Conservation (phyloP, 1,140 invertebrate genomes). For the Aradophagus sp. region DNA sequence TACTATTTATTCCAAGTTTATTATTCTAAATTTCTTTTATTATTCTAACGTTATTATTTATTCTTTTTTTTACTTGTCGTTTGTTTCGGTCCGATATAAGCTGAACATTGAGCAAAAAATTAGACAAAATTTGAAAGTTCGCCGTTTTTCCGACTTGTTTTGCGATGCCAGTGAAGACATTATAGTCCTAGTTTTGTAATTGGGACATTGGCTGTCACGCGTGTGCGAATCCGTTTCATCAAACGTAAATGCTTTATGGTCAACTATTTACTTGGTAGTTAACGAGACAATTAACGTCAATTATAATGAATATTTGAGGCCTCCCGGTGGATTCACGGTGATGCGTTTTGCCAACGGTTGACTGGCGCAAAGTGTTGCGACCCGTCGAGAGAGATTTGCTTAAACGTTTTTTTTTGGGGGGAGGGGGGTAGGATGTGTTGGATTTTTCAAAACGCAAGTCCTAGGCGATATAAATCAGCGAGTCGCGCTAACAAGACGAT, state of each 20-base stretch:
- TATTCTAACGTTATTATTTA: too few species aligned
- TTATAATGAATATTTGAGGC: slow-evolving; percentile 60
- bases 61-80: too few species aligned
- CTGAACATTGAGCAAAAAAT: too few species aligned
- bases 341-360: slow-evolving; percentile 21
- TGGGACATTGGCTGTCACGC: slow-evolving; percentile 1
- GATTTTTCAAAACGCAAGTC: slow-evolving; percentile 61
- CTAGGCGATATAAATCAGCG: slow-evolving; percentile 48
- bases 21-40: too few species aligned
- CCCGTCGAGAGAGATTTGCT: slow-evolving; percentile 54
- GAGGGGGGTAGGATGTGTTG: too few species aligned
- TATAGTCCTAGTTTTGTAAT: too few species aligned
- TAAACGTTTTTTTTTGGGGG: slow-evolving; percentile 6
- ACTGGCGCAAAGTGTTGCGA: slow-evolving; percentile 44
- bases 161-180: too few species aligned
- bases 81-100: too few species aligned
- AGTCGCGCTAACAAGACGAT: slow-evolving; percentile 36
- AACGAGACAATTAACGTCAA: slow-evolving; percentile 58
- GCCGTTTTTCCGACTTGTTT: too few species aligned
- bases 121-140: too few species aligned
- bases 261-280: slow-evolving; percentile 52
- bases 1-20: too few species aligned
- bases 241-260: slow-evolving; percentile 49
- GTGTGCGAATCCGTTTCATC: slow-evolving; percentile 36
- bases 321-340: slow-evolving; percentile 45